Evolutionary conservation across 2,113 vertebrate species (phyloP), one percentile per base, ranked within the genome.

Genomic region (Shinisaurus crocodilurus): DNA sequence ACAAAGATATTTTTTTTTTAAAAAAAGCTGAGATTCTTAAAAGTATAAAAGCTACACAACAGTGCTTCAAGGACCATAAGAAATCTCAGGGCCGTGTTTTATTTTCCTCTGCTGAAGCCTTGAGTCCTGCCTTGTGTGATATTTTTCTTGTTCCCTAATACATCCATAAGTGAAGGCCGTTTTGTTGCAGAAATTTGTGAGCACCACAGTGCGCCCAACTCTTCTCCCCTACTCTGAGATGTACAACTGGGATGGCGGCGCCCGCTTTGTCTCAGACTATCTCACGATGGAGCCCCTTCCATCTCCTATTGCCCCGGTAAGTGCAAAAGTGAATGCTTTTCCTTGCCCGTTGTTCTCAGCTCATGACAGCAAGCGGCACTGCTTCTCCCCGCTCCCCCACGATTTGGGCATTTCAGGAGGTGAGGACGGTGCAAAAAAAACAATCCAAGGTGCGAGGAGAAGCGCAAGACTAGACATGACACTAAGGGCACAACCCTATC

Each of bases 161-260:
- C 80, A 15, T 10, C 91, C 40, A 5, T 25, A 91, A 80, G 90
- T 45, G 10, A 27, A 50, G 82, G 40, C n/a, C 57, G 8, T 95
- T 82, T 92, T 91, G 9, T 72, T 83, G 3, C 94, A 99, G 99
- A 99, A 99, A 94, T 99, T 99, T 92, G 98, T 99, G 89, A 98
- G 98, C 63, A 99, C 98, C 0, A 98, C 98, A 0, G 37, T 99
- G 81, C 97, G 97, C 50, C 98, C 98, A 76, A 98, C 98, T 0
- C 82, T 98, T 43, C 93, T 98, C 23, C 93, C 95, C 5, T 96
- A 97, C 80, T 87, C 95, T 0, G 97, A 98, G 6, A 94, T 99
- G 48, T 97, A 97, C 82, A 90, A 92, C 93, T 99, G 99, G 99
- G 95, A 97, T 50, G 97, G 96, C 88, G 98, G 98, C 7, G 97